Evolutionary conservation across 2,113 vertebrate species (phyloP).

Genomic region (Esox niger): DNA sequence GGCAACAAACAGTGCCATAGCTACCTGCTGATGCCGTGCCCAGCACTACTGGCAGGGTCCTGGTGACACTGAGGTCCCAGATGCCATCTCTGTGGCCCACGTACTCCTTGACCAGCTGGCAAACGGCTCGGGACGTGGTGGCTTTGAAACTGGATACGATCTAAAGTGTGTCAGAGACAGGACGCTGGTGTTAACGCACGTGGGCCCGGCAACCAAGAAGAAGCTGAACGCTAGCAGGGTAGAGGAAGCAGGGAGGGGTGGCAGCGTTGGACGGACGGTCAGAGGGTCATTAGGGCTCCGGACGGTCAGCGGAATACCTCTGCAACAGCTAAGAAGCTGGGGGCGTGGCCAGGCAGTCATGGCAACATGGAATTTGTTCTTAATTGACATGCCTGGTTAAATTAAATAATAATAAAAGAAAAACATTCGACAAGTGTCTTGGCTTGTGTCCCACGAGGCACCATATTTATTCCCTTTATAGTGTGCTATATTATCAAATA

Average conservation of each 20-base stretch:
- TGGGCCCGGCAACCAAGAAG: not conserved
- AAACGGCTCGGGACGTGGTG: slow-evolving; percentile 91
- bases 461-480: too few relatives aligned
- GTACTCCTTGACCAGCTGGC: slow-evolving; percentile 95
- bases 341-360: not conserved
- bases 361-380: not conserved
- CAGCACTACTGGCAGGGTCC: slow-evolving; percentile 88
- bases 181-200: not conserved
- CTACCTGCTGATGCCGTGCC: slow-evolving; percentile 95
- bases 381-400: too few relatives aligned
- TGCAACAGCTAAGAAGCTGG: not conserved
- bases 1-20: not conserved
- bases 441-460: not conserved
- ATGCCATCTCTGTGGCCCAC: slow-evolving; percentile 95
- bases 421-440: not conserved
- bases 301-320: not conserved
- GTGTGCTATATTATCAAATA: too few relatives aligned
- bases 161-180: slow-evolving; percentile 57
- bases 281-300: not conserved
- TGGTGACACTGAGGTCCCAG: slow-evolving; percentile 93
- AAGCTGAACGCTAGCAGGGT: not conserved
- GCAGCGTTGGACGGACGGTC: not conserved
- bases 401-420: too few relatives aligned
- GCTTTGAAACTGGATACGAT: slow-evolving; percentile 99
- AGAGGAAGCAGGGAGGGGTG: not conserved